Evolutionary conservation across 2,113 vertebrate species (phyloP).

Genomic region (Vireo altiloquus): DNA sequence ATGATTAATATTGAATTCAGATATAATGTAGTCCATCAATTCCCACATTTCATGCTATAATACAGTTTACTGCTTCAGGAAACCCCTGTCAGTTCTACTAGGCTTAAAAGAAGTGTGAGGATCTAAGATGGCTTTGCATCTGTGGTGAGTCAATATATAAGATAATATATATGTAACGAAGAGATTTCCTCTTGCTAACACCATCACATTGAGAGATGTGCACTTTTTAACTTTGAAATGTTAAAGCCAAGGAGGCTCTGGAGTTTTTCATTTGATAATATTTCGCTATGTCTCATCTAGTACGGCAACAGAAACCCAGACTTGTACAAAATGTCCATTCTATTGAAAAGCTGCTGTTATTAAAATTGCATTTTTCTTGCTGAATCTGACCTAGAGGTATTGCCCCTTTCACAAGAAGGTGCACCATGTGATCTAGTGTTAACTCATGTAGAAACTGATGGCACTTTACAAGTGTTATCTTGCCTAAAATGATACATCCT

Average conservation of each 20-base stretch:
- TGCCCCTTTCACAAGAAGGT: not conserved
- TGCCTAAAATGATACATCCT: not conserved
- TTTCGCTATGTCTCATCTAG: not conserved
- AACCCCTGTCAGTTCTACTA: not conserved
- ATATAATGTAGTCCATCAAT: not conserved
- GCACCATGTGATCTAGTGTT: not conserved
- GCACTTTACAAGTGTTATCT: not conserved
- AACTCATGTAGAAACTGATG: not conserved
- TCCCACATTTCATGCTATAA: not conserved
- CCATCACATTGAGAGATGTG: not conserved
- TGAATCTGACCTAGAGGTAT: not conserved
- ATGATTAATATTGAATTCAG: not conserved
- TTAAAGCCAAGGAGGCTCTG: not conserved
- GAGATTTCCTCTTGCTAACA: not conserved
- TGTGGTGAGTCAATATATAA: not conserved
- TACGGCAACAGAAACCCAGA: not conserved
- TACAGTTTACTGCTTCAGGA: not conserved
- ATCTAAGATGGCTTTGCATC: not conserved
- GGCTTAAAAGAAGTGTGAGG: not conserved
- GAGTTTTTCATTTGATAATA: not conserved
- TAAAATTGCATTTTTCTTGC: not conserved
- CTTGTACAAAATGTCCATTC: not conserved
- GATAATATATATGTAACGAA: rapidly evolving
- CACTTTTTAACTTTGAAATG: not conserved
- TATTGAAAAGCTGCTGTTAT: not conserved